Base-by-base conservation (phyloP, 1,140 invertebrate species). In the Tetramorium simillimum region DNA sequence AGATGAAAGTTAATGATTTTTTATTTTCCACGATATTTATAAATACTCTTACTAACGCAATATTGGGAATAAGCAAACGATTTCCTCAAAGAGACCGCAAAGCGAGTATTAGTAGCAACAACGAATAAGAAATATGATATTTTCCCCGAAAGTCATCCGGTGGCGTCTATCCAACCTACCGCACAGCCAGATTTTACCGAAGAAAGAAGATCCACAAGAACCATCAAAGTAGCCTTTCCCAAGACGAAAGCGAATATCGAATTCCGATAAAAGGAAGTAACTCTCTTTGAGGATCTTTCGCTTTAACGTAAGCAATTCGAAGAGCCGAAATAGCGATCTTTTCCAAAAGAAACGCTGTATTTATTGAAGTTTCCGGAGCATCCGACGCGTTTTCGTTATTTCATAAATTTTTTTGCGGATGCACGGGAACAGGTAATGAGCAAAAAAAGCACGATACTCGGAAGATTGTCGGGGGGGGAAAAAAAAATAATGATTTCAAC, bases 201-300 rank as follows among this genome's bases (percentile, higher is more conserved):
- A 58, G 86, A 88, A 91, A 90, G 86, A 86, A 82, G 86, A 90
- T 90, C 73, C 86, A 18, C 56, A 62, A 75, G 88, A 86, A 33
- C 40, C 60, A 63, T 67, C 85, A 60, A 78, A 92, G 90, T 86
- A 90, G 89, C 88, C 91, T 92, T 88, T 89, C 67, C 72, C 53
- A 86, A 78, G 60, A 81, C 84, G 87, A 87, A 85, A 93, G 62
- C 90, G 90, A 91, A 92, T 92, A 93, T 93, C 90, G 91, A 87
- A 91, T 91, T 92, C 78, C 92, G 91, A 93, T 93, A 92, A 90
- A 87, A 92, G 90, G 91, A 91, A 92, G 92, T 92, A 86, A 88
- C 88, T 88, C 92, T 86, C 92, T 90, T 91, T 86, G 89, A 92
- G 91, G 73, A 87, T 88, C 92, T 88, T 90, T 90, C 89, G 73